A percentile compares a stretch with the other conserved stretches of the same genome.
Evolutionary conservation across 2,113 vertebrate species (phyloP).

Genomic region (Cacatua alba): DNA sequence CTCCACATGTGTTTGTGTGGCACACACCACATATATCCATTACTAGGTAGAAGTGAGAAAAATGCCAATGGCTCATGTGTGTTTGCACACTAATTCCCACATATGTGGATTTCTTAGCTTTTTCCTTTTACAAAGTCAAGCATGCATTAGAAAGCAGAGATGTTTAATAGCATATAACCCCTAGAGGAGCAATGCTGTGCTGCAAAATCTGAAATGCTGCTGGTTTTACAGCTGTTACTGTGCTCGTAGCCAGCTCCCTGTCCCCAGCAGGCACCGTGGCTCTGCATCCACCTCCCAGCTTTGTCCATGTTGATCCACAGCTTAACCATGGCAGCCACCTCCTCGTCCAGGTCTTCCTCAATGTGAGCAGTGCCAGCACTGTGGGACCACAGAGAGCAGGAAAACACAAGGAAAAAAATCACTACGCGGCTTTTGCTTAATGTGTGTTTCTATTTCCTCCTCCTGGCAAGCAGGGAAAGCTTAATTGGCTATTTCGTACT

Average conservation of each 20-base stretch:
- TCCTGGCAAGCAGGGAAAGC: neutral
- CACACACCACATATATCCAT: accelerated
- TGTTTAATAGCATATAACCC: neutral
- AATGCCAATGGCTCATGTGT: neutral
- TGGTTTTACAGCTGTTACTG: neutral
- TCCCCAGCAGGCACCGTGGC: neutral
- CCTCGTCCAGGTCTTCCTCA: neutral
- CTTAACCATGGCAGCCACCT: neutral
- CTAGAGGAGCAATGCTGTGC: neutral
- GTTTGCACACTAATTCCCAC: neutral
- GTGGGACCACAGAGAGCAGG: neutral
- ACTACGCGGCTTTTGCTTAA: neutral
- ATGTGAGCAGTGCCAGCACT: accelerated
- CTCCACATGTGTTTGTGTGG: neutral
- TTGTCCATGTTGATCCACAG: neutral
- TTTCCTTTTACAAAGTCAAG: neutral
- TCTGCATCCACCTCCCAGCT: neutral
- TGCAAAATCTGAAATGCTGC: neutral
- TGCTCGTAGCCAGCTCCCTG: neutral
- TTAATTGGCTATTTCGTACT: conserved; percentile 27
- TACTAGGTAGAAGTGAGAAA: neutral
- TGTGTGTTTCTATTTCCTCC: neutral
- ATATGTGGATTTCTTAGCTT: neutral
- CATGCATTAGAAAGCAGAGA: neutral
- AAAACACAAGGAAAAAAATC: neutral